These are phyloP conservation scores for Alfaro cultratus DNA, from an alignment of 2,797 vertebrate species.

Conservation along the genomic window DNA sequence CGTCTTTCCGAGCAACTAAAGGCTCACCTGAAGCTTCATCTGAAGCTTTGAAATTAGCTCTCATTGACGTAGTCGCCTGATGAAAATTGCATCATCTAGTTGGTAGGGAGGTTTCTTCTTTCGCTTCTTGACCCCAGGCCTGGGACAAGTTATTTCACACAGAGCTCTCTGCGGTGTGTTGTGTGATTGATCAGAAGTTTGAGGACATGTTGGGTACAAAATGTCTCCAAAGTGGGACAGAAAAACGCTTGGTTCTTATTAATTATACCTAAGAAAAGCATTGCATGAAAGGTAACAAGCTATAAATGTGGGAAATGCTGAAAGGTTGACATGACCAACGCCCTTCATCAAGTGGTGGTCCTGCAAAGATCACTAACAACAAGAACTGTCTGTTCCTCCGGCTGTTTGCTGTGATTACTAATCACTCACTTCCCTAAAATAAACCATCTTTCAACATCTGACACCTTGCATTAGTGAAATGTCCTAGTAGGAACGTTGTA, in stretches of 20 bases:
- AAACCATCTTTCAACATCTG: constrained; percentile 8
- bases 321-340: neutral
- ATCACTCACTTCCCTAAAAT: constrained; percentile 43
- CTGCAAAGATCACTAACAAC: neutral
- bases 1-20: neutral
- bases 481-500: neutral
- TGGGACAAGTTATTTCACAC: no score
- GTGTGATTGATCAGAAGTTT: no score
- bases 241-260: no score
- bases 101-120: no score
- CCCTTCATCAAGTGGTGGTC: neutral
- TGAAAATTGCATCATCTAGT: no score
- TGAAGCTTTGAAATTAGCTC: neutral
- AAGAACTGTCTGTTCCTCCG: neutral
- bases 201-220: no score
- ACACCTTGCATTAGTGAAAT: constrained; percentile 28
- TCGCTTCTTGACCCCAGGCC: no score
- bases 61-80: neutral
- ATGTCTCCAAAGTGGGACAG: no score
- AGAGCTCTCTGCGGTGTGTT: no score
- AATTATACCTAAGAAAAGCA: no score
- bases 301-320: neutral
- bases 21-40: neutral
- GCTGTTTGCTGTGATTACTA: constrained; percentile 21
- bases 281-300: no score